Conservation (phyloP, 2,113 vertebrate species). For the Condylura cristata region DNA sequence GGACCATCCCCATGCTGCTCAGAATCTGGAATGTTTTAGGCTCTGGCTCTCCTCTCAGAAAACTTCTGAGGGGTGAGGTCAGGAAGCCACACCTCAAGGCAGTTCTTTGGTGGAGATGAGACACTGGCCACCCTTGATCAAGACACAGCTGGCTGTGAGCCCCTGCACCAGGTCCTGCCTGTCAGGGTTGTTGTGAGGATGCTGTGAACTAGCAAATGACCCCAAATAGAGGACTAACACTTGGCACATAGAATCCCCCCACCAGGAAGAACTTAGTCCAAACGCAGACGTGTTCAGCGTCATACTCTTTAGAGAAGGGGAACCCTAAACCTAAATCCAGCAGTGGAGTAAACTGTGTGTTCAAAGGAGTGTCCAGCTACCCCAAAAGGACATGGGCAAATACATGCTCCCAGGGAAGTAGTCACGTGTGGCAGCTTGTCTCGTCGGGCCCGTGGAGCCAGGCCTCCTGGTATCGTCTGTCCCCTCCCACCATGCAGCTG, state of each 20-base stretch:
- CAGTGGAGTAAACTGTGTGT: no score
- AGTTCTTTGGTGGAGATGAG: neutral
- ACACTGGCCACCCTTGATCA: neutral
- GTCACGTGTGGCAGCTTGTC: accelerated
- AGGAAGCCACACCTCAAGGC: neutral
- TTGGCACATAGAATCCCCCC: neutral
- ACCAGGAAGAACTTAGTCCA: neutral
- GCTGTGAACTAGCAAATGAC: neutral
- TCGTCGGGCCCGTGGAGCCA: neutral
- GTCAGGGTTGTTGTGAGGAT: neutral
- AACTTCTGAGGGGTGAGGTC: neutral
- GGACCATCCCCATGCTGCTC: accelerated
- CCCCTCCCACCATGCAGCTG: neutral
- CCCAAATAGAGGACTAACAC: neutral
- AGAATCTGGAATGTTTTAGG: neutral
- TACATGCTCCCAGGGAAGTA: neutral
- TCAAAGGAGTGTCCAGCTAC: neutral
- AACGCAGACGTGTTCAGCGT: neutral
- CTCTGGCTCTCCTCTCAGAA: neutral
- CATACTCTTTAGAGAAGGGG: neutral
- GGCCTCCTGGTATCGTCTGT: neutral
- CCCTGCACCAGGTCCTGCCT: neutral
- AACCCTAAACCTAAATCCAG: neutral
- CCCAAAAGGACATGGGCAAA: neutral
- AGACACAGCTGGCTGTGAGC: neutral